These are phyloP conservation scores for Pemphigus obesinymphae DNA, from an alignment of 1,140 invertebrate genomes.

Conservation along the genomic window DNA sequence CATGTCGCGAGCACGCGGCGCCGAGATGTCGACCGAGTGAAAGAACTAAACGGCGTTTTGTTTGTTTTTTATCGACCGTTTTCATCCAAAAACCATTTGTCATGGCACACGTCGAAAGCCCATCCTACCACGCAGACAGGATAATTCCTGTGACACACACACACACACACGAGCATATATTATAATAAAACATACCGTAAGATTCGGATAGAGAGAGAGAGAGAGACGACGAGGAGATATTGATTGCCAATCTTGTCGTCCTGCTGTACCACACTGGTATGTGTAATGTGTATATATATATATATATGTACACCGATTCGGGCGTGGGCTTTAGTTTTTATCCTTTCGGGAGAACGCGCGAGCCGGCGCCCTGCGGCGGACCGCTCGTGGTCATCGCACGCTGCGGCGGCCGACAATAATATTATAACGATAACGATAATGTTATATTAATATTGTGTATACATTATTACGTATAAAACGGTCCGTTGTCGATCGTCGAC, in stretches of 20 bases:
- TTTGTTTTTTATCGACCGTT: constrained; percentile 3
- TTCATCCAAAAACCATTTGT: constrained; percentile 15
- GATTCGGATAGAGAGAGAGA: background rate
- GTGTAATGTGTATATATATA: no score
- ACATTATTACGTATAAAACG: background rate
- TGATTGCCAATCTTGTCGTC: constrained; percentile 17
- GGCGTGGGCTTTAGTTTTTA: background rate
- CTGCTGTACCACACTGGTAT: background rate
- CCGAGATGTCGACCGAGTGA: background rate
- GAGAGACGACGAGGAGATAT: background rate
- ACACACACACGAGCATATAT: background rate
- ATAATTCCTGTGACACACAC: background rate
- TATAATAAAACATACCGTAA: background rate
- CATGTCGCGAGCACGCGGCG: background rate
- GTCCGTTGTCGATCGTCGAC: background rate
- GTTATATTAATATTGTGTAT: background rate
- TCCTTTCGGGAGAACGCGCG: background rate
- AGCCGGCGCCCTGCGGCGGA: constrained; percentile 19
- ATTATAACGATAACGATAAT: background rate
- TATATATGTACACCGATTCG: background rate
- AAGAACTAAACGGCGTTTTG: background rate
- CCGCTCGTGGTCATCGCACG: constrained; percentile 23
- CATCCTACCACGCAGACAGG: background rate
- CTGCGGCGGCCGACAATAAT: background rate
- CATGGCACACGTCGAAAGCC: background rate